Evolutionary conservation across 1,140 invertebrate genomes (phyloP), one percentile per base, ranked within the genome.

Genomic region (Dolichoris vasculosae): DNA sequence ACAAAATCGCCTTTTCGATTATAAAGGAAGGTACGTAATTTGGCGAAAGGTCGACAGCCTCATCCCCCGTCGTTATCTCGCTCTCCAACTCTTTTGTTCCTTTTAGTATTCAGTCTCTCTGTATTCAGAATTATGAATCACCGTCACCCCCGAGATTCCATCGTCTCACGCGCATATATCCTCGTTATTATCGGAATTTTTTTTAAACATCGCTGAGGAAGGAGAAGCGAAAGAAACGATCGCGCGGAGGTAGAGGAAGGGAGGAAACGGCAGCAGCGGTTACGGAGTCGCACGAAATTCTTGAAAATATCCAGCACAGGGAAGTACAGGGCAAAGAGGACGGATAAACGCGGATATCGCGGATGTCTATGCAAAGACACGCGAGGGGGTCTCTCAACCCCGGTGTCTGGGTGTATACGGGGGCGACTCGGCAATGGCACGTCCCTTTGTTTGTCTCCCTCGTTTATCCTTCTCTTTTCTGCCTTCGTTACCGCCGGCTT

Each of bases 361-460:
- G 55, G 35, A 48, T 64, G 81, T 51, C 73, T 77, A 59, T 77
- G 73, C 82, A 76, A 64, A 83, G 82, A 77, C 82, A 77, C 73
- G 82, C 82, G n/a, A 63, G 35, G 51, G 43, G 71, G 82, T 46
- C 32, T 15, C 73, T n/a, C 73, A 11, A 40, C 23, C 15, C 46
- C 48, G 64, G 8, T n/a, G 7, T 43, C 59, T 80, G 63, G 15
- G n/a, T 71, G 17, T 51, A 8, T 59, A 46, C 30, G 35, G 35
- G 48, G 11, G 82, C 32, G 6, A 35, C 30, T 64, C 51, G 51
- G 69, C 26, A 48, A 26, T 38, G 81, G 81, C 82, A 76, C 71
- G 64, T 80, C 67, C 83, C 83, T 85, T 85, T 85, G 83, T 85
- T 81, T 80, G 77, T n/a, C 76, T 63, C 83, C 64, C 83, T 63